Evolutionary conservation across 2,797 vertebrate species (phyloP), one percentile per base, ranked within the genome.

Genomic region (Tiaroga cobitis): DNA sequence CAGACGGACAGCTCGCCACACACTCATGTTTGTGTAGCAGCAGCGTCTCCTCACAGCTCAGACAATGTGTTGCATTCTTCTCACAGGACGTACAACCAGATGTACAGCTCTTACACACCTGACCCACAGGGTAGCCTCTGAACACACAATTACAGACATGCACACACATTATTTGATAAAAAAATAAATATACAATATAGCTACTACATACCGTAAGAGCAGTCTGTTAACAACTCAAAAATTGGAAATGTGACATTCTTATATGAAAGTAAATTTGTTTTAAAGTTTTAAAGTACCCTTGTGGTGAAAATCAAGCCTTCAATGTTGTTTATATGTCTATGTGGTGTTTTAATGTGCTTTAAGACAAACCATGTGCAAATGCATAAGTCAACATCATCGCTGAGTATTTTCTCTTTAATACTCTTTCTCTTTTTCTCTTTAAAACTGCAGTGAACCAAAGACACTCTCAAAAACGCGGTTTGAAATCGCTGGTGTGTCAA

Each of bases 21-120:
- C 98, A 99, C 32, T 86, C 89, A 82, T 94, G 90, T 2, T 95
- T 80, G 70, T 96, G 93, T n/a, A 98, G 91, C 86, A 97, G 85
- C 15, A 97, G 93, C 19, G 93, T 92, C 32, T 88, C 90, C 69
- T 94, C 84, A 87, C 98, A 99, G 84, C 95, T 94, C 8, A 94
- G 92, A 88, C 97, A 99, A 85, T 94, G 91, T 81, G 94, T 95
- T 90, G 95, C 92, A 77, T 93, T 96, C 90, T 88, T 94, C 78
- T 84, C 91, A 56, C 97, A 98, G 0, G 95, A 96, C 15, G 88
- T 91, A 80, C 97, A 99, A 82, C 94, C 92, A 16, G 88, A 81
- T 1, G 90, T 92, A 78, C 97, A 96, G 86, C 89, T 92, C n/a
- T 87, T 93, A 90, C 95, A 96, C 92, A 91, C 89, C 83, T 89